These are phyloP conservation scores for Steinernema khuongi DNA, from an alignment of 1,140 invertebrate species.

Conservation along the genomic window DNA sequence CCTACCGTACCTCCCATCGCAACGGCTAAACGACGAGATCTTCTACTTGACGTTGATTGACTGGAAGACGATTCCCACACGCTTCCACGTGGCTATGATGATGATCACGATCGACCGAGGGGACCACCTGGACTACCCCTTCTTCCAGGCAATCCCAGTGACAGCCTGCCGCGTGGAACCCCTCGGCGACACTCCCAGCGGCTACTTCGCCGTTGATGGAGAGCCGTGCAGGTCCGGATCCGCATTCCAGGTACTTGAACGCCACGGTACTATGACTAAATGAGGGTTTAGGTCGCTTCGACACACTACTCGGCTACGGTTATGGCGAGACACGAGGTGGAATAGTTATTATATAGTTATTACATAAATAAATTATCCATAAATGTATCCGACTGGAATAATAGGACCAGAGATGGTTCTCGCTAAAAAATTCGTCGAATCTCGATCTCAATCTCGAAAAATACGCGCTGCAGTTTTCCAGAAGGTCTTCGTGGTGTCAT, in stretches of 20 bases:
- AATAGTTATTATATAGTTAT: too few relatives aligned
- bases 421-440: too few relatives aligned
- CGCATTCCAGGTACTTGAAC: slow-evolving; percentile 19
- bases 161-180: slow-evolving; percentile 51
- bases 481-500: too few relatives aligned
- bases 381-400: too few relatives aligned
- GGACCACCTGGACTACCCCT: slow-evolving; percentile 37
- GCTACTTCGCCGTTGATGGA: slow-evolving; percentile 48
- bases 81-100: slow-evolving; percentile 46
- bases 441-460: too few relatives aligned
- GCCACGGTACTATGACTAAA: neutral
- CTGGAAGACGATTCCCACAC: slow-evolving; percentile 38
- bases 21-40: slow-evolving; percentile 43
- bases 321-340: neutral
- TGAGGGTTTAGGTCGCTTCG: neutral
- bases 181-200: slow-evolving; percentile 19
- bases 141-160: slow-evolving; percentile 51
- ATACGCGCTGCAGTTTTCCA: too few relatives aligned
- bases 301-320: neutral
- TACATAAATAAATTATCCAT: too few relatives aligned
- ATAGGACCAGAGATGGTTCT: too few relatives aligned
- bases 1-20: slow-evolving; percentile 44
- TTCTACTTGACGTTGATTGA: slow-evolving; percentile 46
- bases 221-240: slow-evolving; percentile 36
- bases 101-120: slow-evolving; percentile 42